Base-by-base conservation (phyloP, 2,113 vertebrate species). In the Daboia siamensis region DNA sequence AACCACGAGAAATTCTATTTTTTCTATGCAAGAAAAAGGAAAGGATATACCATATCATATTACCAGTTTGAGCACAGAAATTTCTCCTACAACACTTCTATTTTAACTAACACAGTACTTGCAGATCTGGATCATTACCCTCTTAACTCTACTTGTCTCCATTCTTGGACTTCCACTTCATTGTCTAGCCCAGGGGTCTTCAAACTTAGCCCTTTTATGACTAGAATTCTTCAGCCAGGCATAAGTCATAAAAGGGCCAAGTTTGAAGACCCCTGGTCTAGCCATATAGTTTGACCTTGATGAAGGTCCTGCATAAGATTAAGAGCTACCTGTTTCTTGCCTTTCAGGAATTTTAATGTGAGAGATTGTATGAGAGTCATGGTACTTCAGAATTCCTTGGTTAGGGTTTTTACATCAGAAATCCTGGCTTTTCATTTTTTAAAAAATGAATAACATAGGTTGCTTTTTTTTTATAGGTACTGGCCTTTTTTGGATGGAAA, bases 401-500 rank as follows among this genome's bases (percentile, higher is more conserved):
- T 59, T 0, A 88, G n/a, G 51, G 61, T 93, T 69, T 94, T 93
- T 92, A 20, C 6, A 3, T 93, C 6, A 64, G 23, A 48, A 84
- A 39, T 39, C 24, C 69, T 90, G 33, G 24, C 12, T 15, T 56
- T 91, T 7, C 15, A 26, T 87, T 9, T 10, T 87, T 9, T 10
- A 48, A 88, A 89, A 15, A n/a, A 2, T 87, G 1, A 90, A 24
- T 90, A 87, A 61, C 21, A 3, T 0, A 24, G 0, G 94, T 3
- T 95, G 86, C 48, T 97, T 85, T 96, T 61, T 80, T 91, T 95
- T 91, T 86, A 46, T 95, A 99, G 98, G 95, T 99, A 99, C 95
- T 99, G 99, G 99, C 99, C 99, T 8, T 98, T 97, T 93, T 98
- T 99, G 89, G 99, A 99, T 88, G 97, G 98, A 59, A 98, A 98